These are phyloP conservation scores for Drosophila parvula DNA, from an alignment of 1,140 invertebrate species.

Conservation along the genomic window DNA sequence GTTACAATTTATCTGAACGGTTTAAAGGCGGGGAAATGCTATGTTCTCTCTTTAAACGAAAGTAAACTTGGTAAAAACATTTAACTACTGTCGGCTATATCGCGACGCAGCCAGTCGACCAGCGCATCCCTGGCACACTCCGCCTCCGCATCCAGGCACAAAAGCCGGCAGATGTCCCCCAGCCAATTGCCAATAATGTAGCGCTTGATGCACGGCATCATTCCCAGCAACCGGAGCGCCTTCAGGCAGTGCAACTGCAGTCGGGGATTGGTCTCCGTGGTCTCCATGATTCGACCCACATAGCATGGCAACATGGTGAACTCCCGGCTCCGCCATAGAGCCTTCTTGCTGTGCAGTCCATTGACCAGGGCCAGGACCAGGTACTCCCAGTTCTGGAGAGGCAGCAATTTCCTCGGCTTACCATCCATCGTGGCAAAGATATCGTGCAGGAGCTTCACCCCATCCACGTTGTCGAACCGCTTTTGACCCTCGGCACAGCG, in stretches of 20 bases:
- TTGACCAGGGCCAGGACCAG: conserved; percentile 57
- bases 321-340: conserved; percentile 71
- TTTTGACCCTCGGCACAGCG: conserved; percentile 68
- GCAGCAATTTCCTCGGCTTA: background rate
- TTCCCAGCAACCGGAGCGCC: conserved; percentile 50
- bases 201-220: conserved; percentile 72
- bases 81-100: conserved; percentile 67
- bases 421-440: conserved; percentile 25
- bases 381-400: conserved; percentile 55
- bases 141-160: conserved; percentile 55
- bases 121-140: conserved; percentile 64
- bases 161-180: conserved; percentile 33
- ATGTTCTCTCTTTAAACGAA: conserved; percentile 19
- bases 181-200: conserved; percentile 70
- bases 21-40: background rate
- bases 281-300: conserved; percentile 47
- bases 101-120: conserved; percentile 66
- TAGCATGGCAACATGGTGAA: conserved; percentile 63
- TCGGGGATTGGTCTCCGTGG: conserved; percentile 33
- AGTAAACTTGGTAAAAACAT: background rate
- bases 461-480: conserved; percentile 64
- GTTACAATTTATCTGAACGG: conserved; percentile 37
- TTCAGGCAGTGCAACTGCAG: conserved; percentile 68
- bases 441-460: conserved; percentile 54
- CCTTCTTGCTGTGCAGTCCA: conserved; percentile 69